A percentile compares a stretch with the other conserved stretches of the same genome.
phyloP scores from a whole-genome alignment of 35 echinoderm and acorn worm genomes.

The Acanthaster planci region DNA sequence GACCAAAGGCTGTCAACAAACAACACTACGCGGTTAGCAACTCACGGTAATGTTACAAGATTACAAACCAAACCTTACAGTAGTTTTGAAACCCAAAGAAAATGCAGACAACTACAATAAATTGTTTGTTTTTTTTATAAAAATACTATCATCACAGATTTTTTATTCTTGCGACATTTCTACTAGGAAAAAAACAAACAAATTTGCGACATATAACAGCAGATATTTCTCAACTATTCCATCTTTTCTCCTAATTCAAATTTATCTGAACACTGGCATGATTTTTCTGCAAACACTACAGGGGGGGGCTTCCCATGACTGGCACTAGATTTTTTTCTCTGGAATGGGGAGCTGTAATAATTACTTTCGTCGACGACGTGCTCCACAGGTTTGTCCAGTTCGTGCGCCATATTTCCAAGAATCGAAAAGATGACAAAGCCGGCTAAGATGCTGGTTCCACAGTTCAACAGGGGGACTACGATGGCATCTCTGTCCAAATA shows the following conservation, averaged over 20 bases:
- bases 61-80: too few relatives aligned
- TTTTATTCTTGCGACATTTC: too few relatives aligned
- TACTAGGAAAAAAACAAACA: too few relatives aligned
- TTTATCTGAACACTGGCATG: background rate
- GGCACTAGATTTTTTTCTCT: background rate
- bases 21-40: too few relatives aligned
- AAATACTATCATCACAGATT: too few relatives aligned
- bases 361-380: slow-evolving; percentile 63
- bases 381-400: slow-evolving; percentile 45
- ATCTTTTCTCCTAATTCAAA: too few relatives aligned
- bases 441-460: slow-evolving; percentile 86
- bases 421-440: slow-evolving; percentile 95
- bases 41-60: too few relatives aligned
- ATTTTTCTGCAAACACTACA: background rate
- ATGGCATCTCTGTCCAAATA: slow-evolving; percentile 73
- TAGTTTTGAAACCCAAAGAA: too few relatives aligned
- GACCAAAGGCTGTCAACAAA: slow-evolving; percentile 67
- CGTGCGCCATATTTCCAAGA: slow-evolving; percentile 68
- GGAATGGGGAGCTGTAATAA: background rate
- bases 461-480: slow-evolving; percentile 83
- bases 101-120: too few relatives aligned
- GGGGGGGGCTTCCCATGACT: background rate
- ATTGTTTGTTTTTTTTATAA: too few relatives aligned
- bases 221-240: too few relatives aligned
- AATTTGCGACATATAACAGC: too few relatives aligned